Conservation (phyloP, 2,888 invertebrate genomes). For the Drosophila macrothrix region DNA sequence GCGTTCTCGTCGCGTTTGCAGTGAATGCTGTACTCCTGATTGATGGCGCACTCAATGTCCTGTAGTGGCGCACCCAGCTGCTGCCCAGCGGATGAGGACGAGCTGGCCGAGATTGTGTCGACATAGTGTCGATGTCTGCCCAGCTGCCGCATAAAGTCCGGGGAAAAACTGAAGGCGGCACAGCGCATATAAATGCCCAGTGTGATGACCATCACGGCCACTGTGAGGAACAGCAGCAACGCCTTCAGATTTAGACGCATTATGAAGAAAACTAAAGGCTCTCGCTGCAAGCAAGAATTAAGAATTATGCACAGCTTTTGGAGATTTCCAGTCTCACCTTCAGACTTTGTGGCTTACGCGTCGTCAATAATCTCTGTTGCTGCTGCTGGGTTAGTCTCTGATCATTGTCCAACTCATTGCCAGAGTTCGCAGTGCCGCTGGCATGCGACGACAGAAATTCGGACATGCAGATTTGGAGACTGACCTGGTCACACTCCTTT, state of each 20-base stretch:
- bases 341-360: conserved; percentile 39
- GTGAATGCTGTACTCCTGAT: conserved; percentile 92
- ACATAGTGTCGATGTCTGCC: conserved; percentile 58
- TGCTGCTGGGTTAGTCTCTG: conserved; percentile 32
- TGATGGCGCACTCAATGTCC: conserved; percentile 94
- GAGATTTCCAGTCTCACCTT: conserved; percentile 43
- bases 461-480: conserved; percentile 58
- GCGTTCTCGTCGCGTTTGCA: conserved; percentile 91
- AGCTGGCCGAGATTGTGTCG: conserved; percentile 31
- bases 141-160: conserved; percentile 81
- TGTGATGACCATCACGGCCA: conserved; percentile 89
- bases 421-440: conserved; percentile 37
- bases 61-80: conserved; percentile 74
- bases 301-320: background rate
- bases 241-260: conserved; percentile 92
- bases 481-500: conserved; percentile 47
- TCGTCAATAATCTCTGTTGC: conserved; percentile 22
- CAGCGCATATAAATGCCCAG: conserved; percentile 92
- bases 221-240: conserved; percentile 88
- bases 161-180: conserved; percentile 86
- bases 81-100: conserved; percentile 30
- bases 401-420: conserved; percentile 26
- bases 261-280: conserved; percentile 87
- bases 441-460: conserved; percentile 40
- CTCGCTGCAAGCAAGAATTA: conserved; percentile 67